phyloP scores from a whole-genome alignment of 2,797 vertebrate species.

The Monodelphis domestica region DNA sequence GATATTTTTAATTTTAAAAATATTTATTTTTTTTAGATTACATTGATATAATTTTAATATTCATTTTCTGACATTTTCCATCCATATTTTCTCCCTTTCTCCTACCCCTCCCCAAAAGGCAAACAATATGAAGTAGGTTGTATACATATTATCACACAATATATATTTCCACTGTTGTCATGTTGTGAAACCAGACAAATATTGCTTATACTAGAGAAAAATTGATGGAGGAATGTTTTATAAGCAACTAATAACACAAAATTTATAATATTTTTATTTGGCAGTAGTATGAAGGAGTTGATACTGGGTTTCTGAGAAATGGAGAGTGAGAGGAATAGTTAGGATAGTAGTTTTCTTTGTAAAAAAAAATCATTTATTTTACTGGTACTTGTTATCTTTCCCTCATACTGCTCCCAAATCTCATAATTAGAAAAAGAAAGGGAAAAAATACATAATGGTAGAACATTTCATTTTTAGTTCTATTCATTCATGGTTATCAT shows the following conservation, averaged over 20 bases:
- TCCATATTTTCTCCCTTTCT: too few relatives aligned
- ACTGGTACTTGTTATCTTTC: not conserved
- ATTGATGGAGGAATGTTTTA: too few relatives aligned
- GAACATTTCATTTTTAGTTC: not conserved
- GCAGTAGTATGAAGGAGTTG: not conserved
- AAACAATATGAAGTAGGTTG: too few relatives aligned
- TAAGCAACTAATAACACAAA: not conserved
- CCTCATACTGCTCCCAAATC: not conserved
- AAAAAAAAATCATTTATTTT: not conserved
- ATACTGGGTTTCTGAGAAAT: not conserved
- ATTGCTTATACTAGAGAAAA: too few relatives aligned
- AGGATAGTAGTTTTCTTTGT: slow-evolving; percentile 11
- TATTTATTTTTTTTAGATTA: not conserved
- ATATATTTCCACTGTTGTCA: too few relatives aligned
- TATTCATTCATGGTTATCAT: not conserved
- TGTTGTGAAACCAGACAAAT: too few relatives aligned
- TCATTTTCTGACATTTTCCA: too few relatives aligned
- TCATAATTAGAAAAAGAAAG: not conserved
- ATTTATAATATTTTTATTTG: not conserved
- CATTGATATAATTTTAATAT: too few relatives aligned
- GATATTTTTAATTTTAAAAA: too few relatives aligned
- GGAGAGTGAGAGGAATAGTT: not conserved
- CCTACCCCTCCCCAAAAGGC: too few relatives aligned
- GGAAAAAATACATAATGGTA: not conserved
- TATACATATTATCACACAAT: too few relatives aligned